Evolutionary conservation across 1,140 invertebrate genomes (phyloP).

Genomic region (Lordiphosa collinella): DNA sequence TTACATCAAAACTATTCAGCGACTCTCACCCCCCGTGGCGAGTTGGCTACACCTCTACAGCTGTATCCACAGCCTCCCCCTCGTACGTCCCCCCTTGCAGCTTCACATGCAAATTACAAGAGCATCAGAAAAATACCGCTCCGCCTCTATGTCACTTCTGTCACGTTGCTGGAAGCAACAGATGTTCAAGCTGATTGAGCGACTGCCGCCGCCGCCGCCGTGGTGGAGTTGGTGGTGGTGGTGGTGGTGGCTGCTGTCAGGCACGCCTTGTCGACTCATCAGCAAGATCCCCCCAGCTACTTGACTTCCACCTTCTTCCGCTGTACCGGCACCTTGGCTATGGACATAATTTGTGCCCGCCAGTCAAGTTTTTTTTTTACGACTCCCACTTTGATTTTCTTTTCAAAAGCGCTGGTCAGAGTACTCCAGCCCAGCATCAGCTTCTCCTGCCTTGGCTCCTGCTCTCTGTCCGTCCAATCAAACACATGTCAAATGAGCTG

Average conservation of each 20-base stretch:
- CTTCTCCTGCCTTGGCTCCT: constrained; percentile 17
- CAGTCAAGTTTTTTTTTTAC: constrained; percentile 56
- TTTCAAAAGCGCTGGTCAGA: constrained; percentile 29
- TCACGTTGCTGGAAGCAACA: constrained; percentile 49
- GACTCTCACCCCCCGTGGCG: constrained; percentile 1
- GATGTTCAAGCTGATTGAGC: constrained; percentile 67
- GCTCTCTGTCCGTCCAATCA: constrained; percentile 50
- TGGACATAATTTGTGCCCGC: constrained; percentile 66
- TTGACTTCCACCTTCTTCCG: constrained; percentile 59
- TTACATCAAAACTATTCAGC: neutral
- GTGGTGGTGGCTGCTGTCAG: constrained; percentile 37
- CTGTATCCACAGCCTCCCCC: constrained; percentile 8
- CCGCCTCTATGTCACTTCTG: constrained; percentile 54
- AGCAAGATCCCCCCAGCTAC: constrained; percentile 40
- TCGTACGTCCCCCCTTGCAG: too few species aligned
- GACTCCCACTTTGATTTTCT: constrained; percentile 54
- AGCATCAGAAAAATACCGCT: constrained; percentile 24
- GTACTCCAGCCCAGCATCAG: too few species aligned
- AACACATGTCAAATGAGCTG: constrained; percentile 62
- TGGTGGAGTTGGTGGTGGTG: neutral
- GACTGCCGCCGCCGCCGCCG: constrained; percentile 40
- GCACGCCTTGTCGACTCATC: constrained; percentile 53
- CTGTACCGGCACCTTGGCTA: constrained; percentile 40
- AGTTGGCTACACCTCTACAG: neutral
- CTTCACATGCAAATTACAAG: constrained; percentile 45